Base-by-base conservation (phyloP, 2,888 invertebrate species). In the Stegophylla sp. region DNA sequence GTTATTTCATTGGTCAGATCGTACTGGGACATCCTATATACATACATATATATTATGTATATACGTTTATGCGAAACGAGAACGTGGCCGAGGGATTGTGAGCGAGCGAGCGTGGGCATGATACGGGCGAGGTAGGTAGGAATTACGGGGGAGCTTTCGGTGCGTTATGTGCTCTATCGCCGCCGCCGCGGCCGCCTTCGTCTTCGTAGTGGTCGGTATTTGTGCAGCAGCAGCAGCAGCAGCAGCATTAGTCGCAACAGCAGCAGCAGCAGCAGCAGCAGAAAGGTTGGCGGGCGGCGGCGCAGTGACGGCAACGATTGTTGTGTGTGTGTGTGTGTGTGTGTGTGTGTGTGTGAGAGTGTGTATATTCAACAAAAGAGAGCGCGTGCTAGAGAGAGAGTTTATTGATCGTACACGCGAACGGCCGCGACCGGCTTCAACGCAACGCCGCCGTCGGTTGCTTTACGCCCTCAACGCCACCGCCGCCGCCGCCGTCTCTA, bases 341-440 rank as follows among this genome's bases (percentile, higher is more conserved):
- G 7, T 34, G 7, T 34, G 7, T 34, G 7, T 34, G 7, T 34
- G 7, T n/a, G n/a, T n/a, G n/a, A n/a, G n/a, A n/a, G n/a, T 34
- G 7, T 34, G 34, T n/a, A 34, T 34, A 34, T 34, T 34, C 4
- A 72, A 43, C 69, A 79, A 51, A 69, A 63, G 72, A 69, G 48
- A 67, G 71, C 56, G 79, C 59, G 79, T 61, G 71, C 56, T 67
- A 59, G 56, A 59, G 34, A 59, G 34, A 34, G 71, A 61, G 79
- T 63, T 79, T 79, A 79, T 79, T 79, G 79, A 79, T 79, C 79
- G 79, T n/a, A n/a, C 23, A 26, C 7, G 73, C 43, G 75, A 69
- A 69, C 69, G 69, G 69, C 61, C 69, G 69, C 77, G 75, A 66
- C 64, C 69, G 69, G 79, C 69, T 79, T 79, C 48, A 71, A 79